These are phyloP conservation scores for Andrena marginata DNA, from an alignment of 2,888 invertebrate genomes.

Conservation along the genomic window DNA sequence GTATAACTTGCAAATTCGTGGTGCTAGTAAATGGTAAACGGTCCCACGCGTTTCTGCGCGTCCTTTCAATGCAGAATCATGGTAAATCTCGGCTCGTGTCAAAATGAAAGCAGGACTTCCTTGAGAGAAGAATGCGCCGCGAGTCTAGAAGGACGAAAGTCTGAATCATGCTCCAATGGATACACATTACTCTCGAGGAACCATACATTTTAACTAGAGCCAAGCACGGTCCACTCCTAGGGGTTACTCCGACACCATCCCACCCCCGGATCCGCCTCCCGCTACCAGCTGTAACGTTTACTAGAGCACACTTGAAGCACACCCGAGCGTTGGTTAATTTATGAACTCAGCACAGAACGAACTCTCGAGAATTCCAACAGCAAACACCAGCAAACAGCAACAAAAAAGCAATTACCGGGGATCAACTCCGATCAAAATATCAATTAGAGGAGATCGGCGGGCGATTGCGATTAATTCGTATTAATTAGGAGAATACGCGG, in stretches of 20 bases:
- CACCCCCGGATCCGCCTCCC: too few relatives aligned
- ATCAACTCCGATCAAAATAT: background rate
- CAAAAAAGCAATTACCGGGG: slow-evolving; percentile 16
- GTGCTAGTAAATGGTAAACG: slow-evolving; percentile 46
- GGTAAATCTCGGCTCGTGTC: background rate
- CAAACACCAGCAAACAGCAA: slow-evolving; percentile 3
- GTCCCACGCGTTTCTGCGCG: slow-evolving; percentile 31
- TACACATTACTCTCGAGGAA: too few relatives aligned
- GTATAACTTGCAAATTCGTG: slow-evolving; percentile 81
- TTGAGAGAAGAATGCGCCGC: too few relatives aligned
- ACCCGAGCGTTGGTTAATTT: background rate
- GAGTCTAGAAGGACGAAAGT: too few relatives aligned
- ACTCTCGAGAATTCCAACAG: background rate
- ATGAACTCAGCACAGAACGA: background rate
- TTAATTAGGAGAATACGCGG: slow-evolving; percentile 27
- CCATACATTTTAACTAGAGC: too few relatives aligned
- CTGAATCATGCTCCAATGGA: too few relatives aligned
- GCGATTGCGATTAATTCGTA: slow-evolving; percentile 19
- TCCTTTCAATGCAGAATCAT: background rate
- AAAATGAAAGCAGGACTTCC: background rate
- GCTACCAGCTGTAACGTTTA: background rate
- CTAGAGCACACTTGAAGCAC: background rate
- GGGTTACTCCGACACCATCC: too few relatives aligned
- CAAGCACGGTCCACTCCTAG: too few relatives aligned
- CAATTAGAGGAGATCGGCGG: slow-evolving; percentile 14